Percentiles rank a stretch among this genome's conserved stretches.
Evolutionary conservation across 2,888 invertebrate species (phyloP).

Genomic region (Loripinus fragilis): DNA sequence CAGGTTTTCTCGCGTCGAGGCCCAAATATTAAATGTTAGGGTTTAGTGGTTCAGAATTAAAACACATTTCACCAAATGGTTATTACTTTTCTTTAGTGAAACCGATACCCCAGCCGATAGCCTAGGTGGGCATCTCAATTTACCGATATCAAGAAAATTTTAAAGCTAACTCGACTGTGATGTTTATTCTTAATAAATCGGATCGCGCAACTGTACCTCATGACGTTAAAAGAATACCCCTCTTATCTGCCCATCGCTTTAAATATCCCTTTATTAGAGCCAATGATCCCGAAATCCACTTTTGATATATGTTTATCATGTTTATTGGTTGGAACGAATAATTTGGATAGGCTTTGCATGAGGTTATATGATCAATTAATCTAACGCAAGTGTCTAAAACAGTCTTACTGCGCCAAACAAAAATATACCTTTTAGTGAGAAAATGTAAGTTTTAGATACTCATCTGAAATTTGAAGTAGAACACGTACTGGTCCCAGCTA

Average conservation of each 20-base stretch:
- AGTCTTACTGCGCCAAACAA: too few species aligned
- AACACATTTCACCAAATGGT: conserved; percentile 2
- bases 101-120: background rate
- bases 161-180: background rate
- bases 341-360: conserved; percentile 20
- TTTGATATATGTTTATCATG: conserved; percentile 20
- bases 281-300: conserved; percentile 21
- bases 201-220: conserved; percentile 17
- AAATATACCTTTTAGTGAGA: too few species aligned
- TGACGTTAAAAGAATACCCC: conserved; percentile 21
- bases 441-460: too few species aligned
- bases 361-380: conserved; percentile 15
- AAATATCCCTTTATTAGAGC: conserved; percentile 9
- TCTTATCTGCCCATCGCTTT: conserved; percentile 19
- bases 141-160: conserved; percentile 19
- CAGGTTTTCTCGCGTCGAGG: too few species aligned
- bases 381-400: conserved; percentile 9
- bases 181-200: conserved; percentile 16
- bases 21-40: conserved; percentile 3
- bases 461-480: too few species aligned
- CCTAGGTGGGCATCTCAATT: conserved; percentile 19
- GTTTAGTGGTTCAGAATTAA: conserved; percentile 22
- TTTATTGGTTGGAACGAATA: conserved; percentile 25
- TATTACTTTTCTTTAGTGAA: conserved; percentile 18
- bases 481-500: too few species aligned